These are phyloP conservation scores for Agrenia bidenticulata DNA, from an alignment of 2,888 invertebrate genomes.

Conservation along the genomic window DNA sequence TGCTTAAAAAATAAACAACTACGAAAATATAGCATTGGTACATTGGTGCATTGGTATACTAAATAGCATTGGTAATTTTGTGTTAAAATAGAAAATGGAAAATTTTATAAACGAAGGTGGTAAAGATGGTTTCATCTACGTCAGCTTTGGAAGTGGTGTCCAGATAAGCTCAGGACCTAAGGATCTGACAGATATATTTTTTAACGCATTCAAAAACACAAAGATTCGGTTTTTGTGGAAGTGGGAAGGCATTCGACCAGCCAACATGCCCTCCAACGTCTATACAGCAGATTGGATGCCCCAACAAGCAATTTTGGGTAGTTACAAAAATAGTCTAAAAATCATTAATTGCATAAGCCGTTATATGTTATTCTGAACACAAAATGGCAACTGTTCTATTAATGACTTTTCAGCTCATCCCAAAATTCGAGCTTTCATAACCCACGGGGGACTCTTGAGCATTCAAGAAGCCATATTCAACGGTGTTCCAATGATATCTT, in stretches of 20 bases:
- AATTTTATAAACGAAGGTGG: conserved; percentile 16
- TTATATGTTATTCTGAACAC: not conserved
- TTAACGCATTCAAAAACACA: conserved; percentile 64
- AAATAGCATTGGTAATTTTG: no score
- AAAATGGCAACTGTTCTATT: not conserved
- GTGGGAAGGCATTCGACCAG: conserved; percentile 35
- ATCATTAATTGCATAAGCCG: not conserved
- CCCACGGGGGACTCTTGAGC: conserved; percentile 36
- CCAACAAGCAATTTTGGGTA: conserved; percentile 44
- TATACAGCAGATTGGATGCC: conserved; percentile 38
- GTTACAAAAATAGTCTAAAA: not conserved
- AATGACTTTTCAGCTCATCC: conserved; percentile 25
- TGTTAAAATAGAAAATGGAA: conserved; percentile 31
- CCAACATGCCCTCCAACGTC: conserved; percentile 32
- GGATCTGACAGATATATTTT: conserved; percentile 67
- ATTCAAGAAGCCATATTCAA: conserved; percentile 35
- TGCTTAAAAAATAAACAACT: no score
- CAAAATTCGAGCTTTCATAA: conserved; percentile 39
- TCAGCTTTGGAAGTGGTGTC: conserved; percentile 46
- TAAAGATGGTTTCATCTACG: conserved; percentile 36
- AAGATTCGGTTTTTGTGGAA: conserved; percentile 39
- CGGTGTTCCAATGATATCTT: conserved; percentile 44
- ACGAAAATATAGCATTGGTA: no score
- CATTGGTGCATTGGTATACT: no score
- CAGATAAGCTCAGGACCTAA: conserved; percentile 73